Conservation (phyloP, 2,797 vertebrate species). For the Phoeniculus purpureus region DNA sequence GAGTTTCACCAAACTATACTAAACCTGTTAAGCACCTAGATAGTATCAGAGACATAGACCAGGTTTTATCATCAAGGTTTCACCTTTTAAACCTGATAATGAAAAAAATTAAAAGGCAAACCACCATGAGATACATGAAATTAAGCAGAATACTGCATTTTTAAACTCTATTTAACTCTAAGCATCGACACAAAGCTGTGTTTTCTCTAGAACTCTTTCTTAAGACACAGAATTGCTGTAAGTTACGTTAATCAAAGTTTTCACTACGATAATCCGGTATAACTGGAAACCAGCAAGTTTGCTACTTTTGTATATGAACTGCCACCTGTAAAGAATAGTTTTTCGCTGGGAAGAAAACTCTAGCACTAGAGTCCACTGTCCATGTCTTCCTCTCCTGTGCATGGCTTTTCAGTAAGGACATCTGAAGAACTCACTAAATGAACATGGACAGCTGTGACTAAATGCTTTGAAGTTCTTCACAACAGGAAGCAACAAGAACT, state of each 20-base stretch:
- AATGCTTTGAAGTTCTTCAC: not conserved
- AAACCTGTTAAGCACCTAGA: not conserved
- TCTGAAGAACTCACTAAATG: not conserved
- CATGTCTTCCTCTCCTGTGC: not conserved
- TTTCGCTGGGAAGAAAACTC: not conserved
- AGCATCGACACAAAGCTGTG: not conserved
- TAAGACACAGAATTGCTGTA: not conserved
- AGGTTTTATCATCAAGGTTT: not conserved
- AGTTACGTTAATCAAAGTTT: not conserved
- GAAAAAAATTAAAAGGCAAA: not conserved
- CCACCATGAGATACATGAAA: not conserved
- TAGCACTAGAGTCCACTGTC: no score
- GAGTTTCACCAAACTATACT: not conserved
- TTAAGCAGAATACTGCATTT: not conserved
- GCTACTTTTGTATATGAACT: not conserved
- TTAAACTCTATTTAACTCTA: not conserved
- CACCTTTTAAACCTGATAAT: not conserved
- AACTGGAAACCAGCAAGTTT: not conserved
- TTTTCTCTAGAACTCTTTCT: not conserved
- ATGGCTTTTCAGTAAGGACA: rapidly evolving
- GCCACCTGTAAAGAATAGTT: not conserved
- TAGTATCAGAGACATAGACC: not conserved
- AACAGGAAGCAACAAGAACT: not conserved
- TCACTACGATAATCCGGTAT: not conserved
- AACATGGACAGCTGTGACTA: not conserved